Base-by-base conservation (phyloP, 2,113 vertebrate species). In the Anser brachyrhynchus region DNA sequence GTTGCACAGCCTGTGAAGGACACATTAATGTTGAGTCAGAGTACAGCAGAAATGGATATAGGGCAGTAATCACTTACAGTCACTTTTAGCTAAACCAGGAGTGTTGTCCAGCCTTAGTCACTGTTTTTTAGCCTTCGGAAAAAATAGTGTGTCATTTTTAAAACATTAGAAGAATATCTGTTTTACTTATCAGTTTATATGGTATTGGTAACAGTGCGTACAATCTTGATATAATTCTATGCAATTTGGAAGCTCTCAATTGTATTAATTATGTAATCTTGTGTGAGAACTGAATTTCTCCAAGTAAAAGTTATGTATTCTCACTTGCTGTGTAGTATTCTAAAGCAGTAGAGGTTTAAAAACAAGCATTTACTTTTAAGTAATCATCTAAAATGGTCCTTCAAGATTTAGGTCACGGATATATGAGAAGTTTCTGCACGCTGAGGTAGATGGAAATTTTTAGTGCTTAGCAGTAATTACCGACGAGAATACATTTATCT, bases 1-100 rank as follows among this genome's bases (percentile, higher is more conserved):
- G 10, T 66, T 85, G 10, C 0, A 0, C 11, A 37, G 31, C 11
- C 16, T 84, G 4, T 26, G 26, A 26, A 79, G 59, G 26, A 39
- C 23, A 44, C 4, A 0, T 80, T 62, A 66, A 73, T 10, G 22
- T 31, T 77, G 54, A 77, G 15, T 73, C 62, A 46, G 35, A 87
- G 59, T 37, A 35, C 51, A 70, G 51, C 55, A 70, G 55, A 70
- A 90, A 22, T 25, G 52, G 59, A 35, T 83, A 11, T 25, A 33
- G 25, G 21, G 3, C 33, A 61, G 43, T 72, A 61, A 69, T 59
- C 46, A 73, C 8, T 79, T 61, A 28, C 9, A 51, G 14, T 41
- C 43, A 85, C 9, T 17, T 61, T 91, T 84, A 67, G 13, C 71
- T 92, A 57, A 14, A 73, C 57, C 12, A 52, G 29, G 14, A 4